phyloP scores from a whole-genome alignment of 53 echinoderm and acorn worm genomes.

The Pentamera pediparva region DNA sequence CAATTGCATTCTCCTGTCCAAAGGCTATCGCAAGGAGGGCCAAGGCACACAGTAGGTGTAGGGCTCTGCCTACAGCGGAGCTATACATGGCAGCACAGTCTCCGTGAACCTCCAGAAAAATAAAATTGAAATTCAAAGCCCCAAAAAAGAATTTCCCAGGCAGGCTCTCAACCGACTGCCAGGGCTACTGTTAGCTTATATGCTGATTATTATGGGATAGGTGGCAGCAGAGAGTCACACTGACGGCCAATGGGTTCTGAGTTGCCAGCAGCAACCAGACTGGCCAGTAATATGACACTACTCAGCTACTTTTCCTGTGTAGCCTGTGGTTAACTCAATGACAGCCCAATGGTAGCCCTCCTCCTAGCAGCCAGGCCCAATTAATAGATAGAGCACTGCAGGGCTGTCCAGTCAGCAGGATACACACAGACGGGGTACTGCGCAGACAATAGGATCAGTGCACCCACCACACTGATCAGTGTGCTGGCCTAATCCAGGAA shows the following conservation, averaged over 20 bases:
- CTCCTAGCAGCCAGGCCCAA: too few relatives aligned
- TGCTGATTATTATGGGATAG: constrained; percentile 92
- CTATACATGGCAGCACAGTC: constrained; percentile 99
- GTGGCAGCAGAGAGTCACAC: constrained; percentile 55
- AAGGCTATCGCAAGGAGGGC: constrained; percentile 9
- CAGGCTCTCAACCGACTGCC: constrained; percentile 46
- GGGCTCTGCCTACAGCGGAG: constrained; percentile 80
- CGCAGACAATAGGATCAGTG: too few relatives aligned
- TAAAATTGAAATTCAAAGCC: constrained; percentile 40
- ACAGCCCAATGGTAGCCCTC: too few relatives aligned
- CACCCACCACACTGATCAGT: too few relatives aligned
- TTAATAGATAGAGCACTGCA: constrained; percentile 27
- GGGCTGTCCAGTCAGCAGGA: constrained; percentile 53
- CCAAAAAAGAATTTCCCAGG: constrained; percentile 41
- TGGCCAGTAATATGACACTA: constrained; percentile 27
- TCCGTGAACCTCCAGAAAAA: constrained; percentile 59
- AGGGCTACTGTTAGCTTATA: constrained; percentile 72
- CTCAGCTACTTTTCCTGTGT: constrained; percentile 41
- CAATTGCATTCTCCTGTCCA: not conserved
- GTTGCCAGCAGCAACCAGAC: constrained; percentile 46
- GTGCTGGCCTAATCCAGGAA: too few relatives aligned
- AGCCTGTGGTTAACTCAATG: constrained; percentile 19
- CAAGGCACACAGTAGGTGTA: constrained; percentile 34
- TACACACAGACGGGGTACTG: constrained; percentile 3
- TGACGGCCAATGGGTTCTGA: constrained; percentile 64